These are phyloP conservation scores for Aphelinus certus DNA, from an alignment of 1,140 invertebrate species.

Conservation along the genomic window DNA sequence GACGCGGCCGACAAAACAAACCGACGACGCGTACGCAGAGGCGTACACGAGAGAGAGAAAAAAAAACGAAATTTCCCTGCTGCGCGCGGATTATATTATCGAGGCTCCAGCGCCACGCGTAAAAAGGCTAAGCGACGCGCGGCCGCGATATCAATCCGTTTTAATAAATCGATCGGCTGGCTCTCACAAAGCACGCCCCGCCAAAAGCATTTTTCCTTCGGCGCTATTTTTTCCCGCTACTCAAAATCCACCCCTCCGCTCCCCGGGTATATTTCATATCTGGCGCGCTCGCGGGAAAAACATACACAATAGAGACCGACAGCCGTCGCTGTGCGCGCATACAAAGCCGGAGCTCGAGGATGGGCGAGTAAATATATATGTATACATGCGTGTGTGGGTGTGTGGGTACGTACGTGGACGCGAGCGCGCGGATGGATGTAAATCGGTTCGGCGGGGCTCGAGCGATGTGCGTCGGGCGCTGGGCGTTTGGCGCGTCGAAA, in stretches of 20 bases:
- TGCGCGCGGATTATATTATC: constrained; percentile 14
- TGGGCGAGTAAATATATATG: background rate
- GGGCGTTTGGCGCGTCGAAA: constrained; percentile 26
- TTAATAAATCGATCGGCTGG: constrained; percentile 19
- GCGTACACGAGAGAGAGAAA: background rate
- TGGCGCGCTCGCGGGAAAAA: background rate
- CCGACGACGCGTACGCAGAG: too few relatives aligned
- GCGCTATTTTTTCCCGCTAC: background rate
- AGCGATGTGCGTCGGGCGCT: constrained; percentile 24
- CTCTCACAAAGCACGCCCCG: background rate
- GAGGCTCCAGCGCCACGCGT: too few relatives aligned
- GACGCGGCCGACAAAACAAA: too few relatives aligned
- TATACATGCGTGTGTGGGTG: background rate
- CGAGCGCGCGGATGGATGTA: background rate
- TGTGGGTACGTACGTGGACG: background rate
- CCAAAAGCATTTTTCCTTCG: too few relatives aligned
- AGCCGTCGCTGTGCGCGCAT: background rate
- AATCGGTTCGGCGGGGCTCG: too few relatives aligned
- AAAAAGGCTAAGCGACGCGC: background rate
- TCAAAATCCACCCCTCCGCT: background rate
- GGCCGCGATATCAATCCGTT: constrained; percentile 15
- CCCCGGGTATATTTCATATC: constrained; percentile 17
- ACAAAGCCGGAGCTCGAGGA: background rate
- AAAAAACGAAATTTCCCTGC: background rate
- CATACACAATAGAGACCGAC: background rate